Evolutionary conservation across 2,113 vertebrate species (phyloP).

Genomic region (Aegotheles bennettii): DNA sequence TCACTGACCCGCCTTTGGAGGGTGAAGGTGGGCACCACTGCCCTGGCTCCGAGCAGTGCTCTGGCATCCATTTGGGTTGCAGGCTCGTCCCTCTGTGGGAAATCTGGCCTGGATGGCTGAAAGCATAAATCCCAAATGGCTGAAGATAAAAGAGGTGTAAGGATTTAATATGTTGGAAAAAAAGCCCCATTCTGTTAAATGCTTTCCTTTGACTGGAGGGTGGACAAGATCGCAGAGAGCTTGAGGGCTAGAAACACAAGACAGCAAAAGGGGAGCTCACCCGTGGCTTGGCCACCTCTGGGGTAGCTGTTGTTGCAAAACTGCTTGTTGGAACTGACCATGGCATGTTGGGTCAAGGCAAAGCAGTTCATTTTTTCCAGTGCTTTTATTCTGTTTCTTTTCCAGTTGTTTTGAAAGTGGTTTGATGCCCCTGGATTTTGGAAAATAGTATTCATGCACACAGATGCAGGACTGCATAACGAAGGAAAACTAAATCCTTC

Average conservation of each 20-base stretch:
- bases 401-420: background rate
- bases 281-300: background rate
- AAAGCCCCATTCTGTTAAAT: background rate
- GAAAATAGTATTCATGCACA: background rate
- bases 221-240: background rate
- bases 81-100: background rate
- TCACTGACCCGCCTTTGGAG: background rate
- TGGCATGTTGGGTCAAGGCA: background rate
- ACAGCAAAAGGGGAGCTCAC: background rate
- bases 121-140: background rate
- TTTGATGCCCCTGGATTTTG: background rate
- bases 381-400: background rate
- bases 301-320: background rate
- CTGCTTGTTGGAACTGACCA: background rate
- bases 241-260: background rate
- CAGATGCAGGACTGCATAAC: background rate
- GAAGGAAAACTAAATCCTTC: background rate
- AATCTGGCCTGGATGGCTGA: background rate
- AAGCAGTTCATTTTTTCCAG: background rate
- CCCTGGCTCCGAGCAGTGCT: background rate
- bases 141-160: background rate
- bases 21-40: rapidly evolving
- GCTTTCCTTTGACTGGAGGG: background rate
- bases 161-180: background rate
- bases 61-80: background rate